Evolutionary conservation across 2,113 vertebrate genomes (phyloP), one percentile per base, ranked within the genome.

Genomic region (Gulo gulo): DNA sequence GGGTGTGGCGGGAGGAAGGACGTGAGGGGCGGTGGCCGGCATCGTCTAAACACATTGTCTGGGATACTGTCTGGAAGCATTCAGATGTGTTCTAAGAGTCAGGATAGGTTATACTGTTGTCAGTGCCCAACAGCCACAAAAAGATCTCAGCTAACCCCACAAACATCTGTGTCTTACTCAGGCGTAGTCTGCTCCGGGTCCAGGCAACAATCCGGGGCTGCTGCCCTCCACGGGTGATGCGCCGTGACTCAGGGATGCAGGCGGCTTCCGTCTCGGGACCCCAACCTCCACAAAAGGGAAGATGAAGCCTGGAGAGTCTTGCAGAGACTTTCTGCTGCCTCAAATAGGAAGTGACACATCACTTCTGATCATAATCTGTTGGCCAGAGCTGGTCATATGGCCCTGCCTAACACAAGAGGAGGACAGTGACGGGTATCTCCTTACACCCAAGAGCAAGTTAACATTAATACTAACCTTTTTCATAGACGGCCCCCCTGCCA

Each of bases 1-100:
- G 63, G 31, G 6, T 7, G 52, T 6, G 31, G 14, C n/a, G 24
- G 36, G 57, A 31, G 26, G 42, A 67, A 16, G 29, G 47, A 14
- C 12, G 9, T 11, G 9, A 86, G 65, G 16, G 42, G 63, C 0
- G 1, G 31, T 24, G 23, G 36, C 59, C 36, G 7, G 57, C 15
- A 8, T n/a, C 45, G 36, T 24, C 21, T 16, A 11, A 47, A 88
- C 31, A 26, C 11, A 45, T 29, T 0, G 4, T 8, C 63, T 24
- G 14, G 8, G 61, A 14, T 74, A 4, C 42, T 65, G 83, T 67
- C 23, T 57, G 7, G 59, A 76, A 57, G 45, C 31, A n/a, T 31
- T 39, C 69, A 16, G 1, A 1, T 45, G 7, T 3, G 31, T 57
- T 52, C 24, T 39, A 61, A 24, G 39, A 16, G 31, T 29, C 55